Conservation (phyloP, 2,113 vertebrate genomes). For the Pluvialis apricaria region DNA sequence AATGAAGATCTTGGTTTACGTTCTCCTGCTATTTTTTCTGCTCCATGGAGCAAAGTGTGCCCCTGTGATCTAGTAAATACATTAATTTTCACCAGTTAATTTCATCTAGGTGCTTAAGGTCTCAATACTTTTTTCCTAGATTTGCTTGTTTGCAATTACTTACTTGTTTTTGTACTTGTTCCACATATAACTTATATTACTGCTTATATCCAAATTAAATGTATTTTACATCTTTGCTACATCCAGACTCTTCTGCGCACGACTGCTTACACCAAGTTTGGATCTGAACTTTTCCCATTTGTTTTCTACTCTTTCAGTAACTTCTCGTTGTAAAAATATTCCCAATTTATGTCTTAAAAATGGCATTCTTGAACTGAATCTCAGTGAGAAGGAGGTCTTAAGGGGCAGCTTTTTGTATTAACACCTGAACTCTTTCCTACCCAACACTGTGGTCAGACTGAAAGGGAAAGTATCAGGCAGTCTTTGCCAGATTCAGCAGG, state of each 20-base stretch:
- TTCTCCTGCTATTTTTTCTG: background rate
- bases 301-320: background rate
- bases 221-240: background rate
- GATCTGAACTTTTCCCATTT: background rate
- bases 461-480: background rate
- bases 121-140: background rate
- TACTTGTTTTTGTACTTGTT: background rate
- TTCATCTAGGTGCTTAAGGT: background rate
- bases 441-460: background rate
- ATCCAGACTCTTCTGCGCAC: background rate
- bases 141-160: background rate
- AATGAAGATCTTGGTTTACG: background rate
- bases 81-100: background rate
- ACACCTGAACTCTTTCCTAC: background rate
- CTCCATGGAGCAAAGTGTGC: background rate
- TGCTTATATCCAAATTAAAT: background rate
- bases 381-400: background rate
- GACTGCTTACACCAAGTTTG: background rate
- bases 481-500: background rate
- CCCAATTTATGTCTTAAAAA: background rate
- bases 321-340: background rate
- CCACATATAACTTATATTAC: background rate
- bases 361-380: background rate
- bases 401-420: background rate
- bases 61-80: background rate